Evolutionary conservation across 2,888 invertebrate species (phyloP), one percentile per base, ranked within the genome.

Genomic region (Athalia circularis): DNA sequence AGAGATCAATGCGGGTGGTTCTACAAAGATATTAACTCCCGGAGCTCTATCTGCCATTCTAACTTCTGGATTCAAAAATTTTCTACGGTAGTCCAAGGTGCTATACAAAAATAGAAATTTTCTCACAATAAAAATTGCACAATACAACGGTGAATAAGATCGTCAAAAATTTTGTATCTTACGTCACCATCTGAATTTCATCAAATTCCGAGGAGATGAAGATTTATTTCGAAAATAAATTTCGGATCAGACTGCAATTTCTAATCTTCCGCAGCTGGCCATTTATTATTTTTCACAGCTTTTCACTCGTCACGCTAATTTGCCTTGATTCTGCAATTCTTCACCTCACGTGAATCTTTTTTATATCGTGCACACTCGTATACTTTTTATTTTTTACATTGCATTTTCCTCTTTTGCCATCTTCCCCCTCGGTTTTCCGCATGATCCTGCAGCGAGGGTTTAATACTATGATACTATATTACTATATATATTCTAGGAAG

Each of bases 91-190:
- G 54, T 64, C 47, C 72, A n/a, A 59, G 72, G 48, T 29, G 11
- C 61, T 13, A 43, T 61, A 75, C 48, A 47, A 61, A 15, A 15
- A 13, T 5, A 75, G 43, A 75, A 75, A 62, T 3, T 13, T 3
- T 13, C 88, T 87, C 83, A 91, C 91, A 4, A 76, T 86, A 88
- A 43, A 85, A 88, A 15, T 88, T 88, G 80, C 90, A 91, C 13
- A 90, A 90, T 0, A 88, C 83, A 83, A 54, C 29, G 78, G 65
- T 48, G 59, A 59, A 72, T 47, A 45, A 45, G 57, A 5, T 72
- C 57, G 13, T 72, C 72, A 72, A 72, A 77, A 62, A 77, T 61
- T 70, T 45, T 50, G 61, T 59, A 48, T 43, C 11, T 57, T 59
- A 13, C 48, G 52, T 52, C 47, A 43, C 29, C 29, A 68, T 68